These are phyloP conservation scores for Ametastegia equiseti DNA, from an alignment of 2,888 invertebrate genomes.

Conservation along the genomic window DNA sequence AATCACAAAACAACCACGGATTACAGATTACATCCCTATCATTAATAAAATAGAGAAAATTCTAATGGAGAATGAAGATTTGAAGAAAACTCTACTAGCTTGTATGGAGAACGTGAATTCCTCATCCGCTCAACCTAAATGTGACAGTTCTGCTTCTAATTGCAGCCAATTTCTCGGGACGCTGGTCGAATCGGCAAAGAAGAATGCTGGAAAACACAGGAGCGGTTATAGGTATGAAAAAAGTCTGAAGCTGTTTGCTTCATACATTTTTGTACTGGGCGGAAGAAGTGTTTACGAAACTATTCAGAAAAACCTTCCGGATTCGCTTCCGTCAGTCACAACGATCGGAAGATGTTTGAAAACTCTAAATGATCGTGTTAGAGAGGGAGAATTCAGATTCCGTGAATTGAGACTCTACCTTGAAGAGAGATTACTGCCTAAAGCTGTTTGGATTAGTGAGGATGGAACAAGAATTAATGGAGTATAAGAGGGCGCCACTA, in stretches of 20 bases:
- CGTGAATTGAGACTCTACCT: conserved; percentile 55
- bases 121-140: too few relatives aligned
- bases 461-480: conserved; percentile 60
- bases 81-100: background rate
- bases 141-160: background rate
- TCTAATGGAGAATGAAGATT: background rate
- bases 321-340: conserved; percentile 51
- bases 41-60: background rate
- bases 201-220: background rate
- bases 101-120: background rate
- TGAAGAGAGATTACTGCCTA: conserved; percentile 50
- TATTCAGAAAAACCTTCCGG: conserved; percentile 52
- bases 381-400: conserved; percentile 51
- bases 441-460: conserved; percentile 56
- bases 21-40: conserved; percentile 6
- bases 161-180: background rate
- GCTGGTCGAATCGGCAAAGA: background rate
- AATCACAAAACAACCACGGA: background rate
- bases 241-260: conserved; percentile 44
- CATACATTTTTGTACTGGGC: conserved; percentile 52
- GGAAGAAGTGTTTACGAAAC: conserved; percentile 55
- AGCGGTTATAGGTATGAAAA: conserved; percentile 41
- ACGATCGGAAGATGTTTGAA: conserved; percentile 48
- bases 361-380: conserved; percentile 21
- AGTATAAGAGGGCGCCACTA: too few relatives aligned